These are phyloP conservation scores for Rana temporaria DNA, from an alignment of 2,113 vertebrate genomes.

Conservation along the genomic window DNA sequence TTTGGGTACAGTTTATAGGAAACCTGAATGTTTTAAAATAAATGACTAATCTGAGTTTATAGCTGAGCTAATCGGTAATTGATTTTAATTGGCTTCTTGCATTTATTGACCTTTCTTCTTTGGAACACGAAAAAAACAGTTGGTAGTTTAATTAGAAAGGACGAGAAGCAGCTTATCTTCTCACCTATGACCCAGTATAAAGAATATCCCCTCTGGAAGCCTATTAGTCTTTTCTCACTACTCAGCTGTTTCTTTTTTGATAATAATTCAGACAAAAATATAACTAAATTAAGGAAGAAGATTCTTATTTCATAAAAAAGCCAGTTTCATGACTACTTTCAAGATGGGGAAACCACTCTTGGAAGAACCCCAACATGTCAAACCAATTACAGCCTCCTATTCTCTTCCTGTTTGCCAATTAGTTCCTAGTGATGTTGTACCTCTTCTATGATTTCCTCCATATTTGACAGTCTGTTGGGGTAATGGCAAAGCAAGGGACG, in stretches of 20 bases:
- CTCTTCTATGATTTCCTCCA: too few relatives aligned
- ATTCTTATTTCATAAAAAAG: too few relatives aligned
- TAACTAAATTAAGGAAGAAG: too few relatives aligned
- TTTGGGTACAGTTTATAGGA: background rate
- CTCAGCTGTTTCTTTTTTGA: background rate
- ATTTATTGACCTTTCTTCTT: conserved; percentile 41
- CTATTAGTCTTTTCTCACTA: conserved; percentile 40
- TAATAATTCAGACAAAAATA: conserved; percentile 10
- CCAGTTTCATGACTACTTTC: too few relatives aligned
- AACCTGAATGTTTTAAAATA: conserved; percentile 3
- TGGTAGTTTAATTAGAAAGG: conserved; percentile 38
- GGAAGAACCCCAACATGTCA: too few relatives aligned
- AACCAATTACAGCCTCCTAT: too few relatives aligned
- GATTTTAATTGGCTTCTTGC: conserved; percentile 46
- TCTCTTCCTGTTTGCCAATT: too few relatives aligned
- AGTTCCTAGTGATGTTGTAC: too few relatives aligned
- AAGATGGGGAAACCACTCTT: too few relatives aligned
- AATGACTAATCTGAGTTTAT: conserved; percentile 7
- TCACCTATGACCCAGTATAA: conserved; percentile 34
- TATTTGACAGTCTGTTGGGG: too few relatives aligned
- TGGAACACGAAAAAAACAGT: conserved; percentile 34
- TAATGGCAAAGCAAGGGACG: too few relatives aligned
- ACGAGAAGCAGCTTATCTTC: conserved; percentile 10
- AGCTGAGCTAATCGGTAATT: conserved; percentile 27
- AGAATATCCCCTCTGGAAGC: conserved; percentile 21